Evolutionary conservation across 2,113 vertebrate species (phyloP), one percentile per base, ranked within the genome.

Genomic region (Toxotes jaculatrix): DNA sequence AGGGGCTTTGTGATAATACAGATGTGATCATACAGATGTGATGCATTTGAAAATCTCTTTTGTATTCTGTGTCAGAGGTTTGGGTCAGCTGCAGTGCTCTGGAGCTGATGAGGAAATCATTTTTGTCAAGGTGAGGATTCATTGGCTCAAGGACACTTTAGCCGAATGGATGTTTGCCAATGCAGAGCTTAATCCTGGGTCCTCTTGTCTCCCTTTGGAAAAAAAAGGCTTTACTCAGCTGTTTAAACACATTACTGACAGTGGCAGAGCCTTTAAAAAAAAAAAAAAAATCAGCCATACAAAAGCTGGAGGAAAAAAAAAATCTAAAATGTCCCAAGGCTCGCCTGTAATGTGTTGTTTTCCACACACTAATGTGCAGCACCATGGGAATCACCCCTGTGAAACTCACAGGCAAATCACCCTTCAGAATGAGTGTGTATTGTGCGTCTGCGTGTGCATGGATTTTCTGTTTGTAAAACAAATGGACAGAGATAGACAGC

Each of bases 61-160:
- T 74, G 77, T 42, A 27, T 74, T 67, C 42, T 31, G 53, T 60
- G 67, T 80, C 56, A 32, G 45, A 68, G 80, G 79, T 85, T 47
- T n/a, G 51, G 75, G 53, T 88, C 55, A 77, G 77, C 43, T 36
- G 4, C 36, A 38, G 63, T 34, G 7, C 32, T 67, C 5, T 43
- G 53, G n/a, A 76, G 61, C 56, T 57, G 45, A 63, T 5, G 5
- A 74, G 19, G 19, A 27, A 67, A 80, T 77, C 23, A 56, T 69
- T 63, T 71, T 68, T 60, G 57, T 70, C 71, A 79, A 87, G 78
- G 85, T 63, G 71, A 79, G 55, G 64, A 57, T 55, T 68, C 4
- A 57, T 72, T 72, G 77, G 70, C 70, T 78, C 51, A 87, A 90
- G 77, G 80, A 80, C 84, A 78, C 81, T 79, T 75, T 32, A 84